phyloP scores from a whole-genome alignment of 1,140 invertebrate species.

The Dinoponera quadriceps region DNA sequence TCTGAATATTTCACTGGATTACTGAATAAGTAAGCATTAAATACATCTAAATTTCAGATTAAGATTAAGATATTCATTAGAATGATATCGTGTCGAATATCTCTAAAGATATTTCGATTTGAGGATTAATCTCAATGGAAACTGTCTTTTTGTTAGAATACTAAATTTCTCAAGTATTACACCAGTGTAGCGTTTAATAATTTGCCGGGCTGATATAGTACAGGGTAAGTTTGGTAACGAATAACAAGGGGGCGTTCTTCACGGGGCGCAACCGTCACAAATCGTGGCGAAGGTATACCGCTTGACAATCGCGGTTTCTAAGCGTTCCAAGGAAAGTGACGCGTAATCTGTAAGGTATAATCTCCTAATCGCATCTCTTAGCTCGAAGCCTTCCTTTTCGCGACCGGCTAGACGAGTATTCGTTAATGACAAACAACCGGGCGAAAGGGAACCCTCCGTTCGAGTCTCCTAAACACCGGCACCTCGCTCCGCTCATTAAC shows the following conservation, averaged over 20 bases:
- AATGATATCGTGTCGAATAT: too few species aligned
- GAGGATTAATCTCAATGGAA: too few species aligned
- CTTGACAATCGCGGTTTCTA: slow-evolving; percentile 32
- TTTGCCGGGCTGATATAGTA: too few species aligned
- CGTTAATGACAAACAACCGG: slow-evolving; percentile 53
- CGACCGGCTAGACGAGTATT: not conserved
- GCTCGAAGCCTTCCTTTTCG: slow-evolving; percentile 18
- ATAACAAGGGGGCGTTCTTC: not conserved
- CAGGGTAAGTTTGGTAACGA: not conserved
- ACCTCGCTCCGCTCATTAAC: slow-evolving; percentile 66
- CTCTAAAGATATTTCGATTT: too few species aligned
- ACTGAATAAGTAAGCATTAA: too few species aligned
- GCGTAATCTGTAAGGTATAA: slow-evolving; percentile 49
- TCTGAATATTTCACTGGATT: too few species aligned
- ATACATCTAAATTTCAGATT: too few species aligned
- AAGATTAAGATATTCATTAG: too few species aligned
- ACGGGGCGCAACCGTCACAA: not conserved
- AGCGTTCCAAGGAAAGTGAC: slow-evolving; percentile 14
- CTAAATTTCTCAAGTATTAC: too few species aligned
- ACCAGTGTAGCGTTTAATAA: too few species aligned
- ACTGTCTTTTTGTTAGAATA: too few species aligned
- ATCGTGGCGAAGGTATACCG: not conserved
- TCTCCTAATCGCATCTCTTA: slow-evolving; percentile 43
- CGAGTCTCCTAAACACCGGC: slow-evolving; percentile 31
- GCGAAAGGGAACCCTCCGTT: slow-evolving; percentile 25